These are phyloP conservation scores for Prunella himalayana DNA, from an alignment of 2,113 vertebrate species.

Conservation along the genomic window DNA sequence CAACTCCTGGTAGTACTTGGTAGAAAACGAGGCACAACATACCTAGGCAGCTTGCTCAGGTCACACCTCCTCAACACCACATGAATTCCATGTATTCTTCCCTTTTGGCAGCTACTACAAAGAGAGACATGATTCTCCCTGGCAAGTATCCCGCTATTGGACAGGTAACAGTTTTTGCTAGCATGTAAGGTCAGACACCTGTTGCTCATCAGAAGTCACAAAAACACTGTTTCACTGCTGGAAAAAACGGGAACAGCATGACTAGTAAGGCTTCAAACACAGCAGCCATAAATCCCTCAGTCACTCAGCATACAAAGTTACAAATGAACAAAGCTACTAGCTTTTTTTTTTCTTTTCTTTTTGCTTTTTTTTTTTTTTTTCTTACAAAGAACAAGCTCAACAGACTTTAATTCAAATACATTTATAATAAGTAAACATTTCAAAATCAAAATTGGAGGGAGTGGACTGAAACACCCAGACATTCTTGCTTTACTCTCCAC, in stretches of 20 bases:
- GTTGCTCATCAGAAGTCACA: not conserved
- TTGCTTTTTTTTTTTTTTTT: not conserved
- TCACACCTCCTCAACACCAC: not conserved
- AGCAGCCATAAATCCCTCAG: not conserved
- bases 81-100: not conserved
- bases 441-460: not conserved
- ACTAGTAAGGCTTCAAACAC: not conserved
- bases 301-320: not conserved
- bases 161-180: not conserved
- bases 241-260: not conserved
- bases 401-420: constrained; percentile 9
- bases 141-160: not conserved
- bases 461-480: not conserved
- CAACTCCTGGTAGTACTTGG: not conserved
- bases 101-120: not conserved
- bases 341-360: not conserved
- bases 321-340: not conserved
- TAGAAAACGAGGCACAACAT: not conserved
- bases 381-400: not conserved
- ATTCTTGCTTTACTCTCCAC: not conserved
- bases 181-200: not conserved
- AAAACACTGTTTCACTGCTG: not conserved
- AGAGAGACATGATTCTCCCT: not conserved
- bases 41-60: not conserved
- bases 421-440: constrained; percentile 1